Conservation (phyloP, 2,888 invertebrate species). For the Drosophila prolongata region DNA sequence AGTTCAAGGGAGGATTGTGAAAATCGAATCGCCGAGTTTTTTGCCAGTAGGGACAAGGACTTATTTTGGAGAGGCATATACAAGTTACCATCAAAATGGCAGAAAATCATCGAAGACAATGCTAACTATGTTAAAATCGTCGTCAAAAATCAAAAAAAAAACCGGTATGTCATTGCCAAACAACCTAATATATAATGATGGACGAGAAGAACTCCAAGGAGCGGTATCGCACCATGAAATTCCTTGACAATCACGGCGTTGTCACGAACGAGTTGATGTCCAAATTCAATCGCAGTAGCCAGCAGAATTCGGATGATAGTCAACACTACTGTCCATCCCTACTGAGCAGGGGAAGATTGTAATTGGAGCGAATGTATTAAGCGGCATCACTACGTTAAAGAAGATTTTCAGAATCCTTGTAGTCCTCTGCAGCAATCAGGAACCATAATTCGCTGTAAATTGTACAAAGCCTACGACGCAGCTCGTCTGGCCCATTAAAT, state of each 20-base stretch:
- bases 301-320: background rate
- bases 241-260: slow-evolving; percentile 46
- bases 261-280: slow-evolving; percentile 1
- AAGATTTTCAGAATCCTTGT: slow-evolving; percentile 22
- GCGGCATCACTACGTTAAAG: slow-evolving; percentile 32
- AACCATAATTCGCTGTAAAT: slow-evolving; percentile 38
- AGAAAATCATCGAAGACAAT: no score
- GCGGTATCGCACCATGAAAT: slow-evolving; percentile 34
- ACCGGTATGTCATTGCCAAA: no score
- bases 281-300: slow-evolving; percentile 5
- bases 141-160: no score
- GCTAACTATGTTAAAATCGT: no score
- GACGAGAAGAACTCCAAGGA: slow-evolving; percentile 42
- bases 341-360: slow-evolving; percentile 46
- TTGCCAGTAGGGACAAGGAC: no score
- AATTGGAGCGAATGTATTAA: slow-evolving; percentile 22
- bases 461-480: slow-evolving; percentile 34
- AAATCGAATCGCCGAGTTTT: no score
- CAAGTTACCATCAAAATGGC: no score
- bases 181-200: slow-evolving; percentile 50
- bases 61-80: no score
- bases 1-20: no score
- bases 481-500: slow-evolving; percentile 36
- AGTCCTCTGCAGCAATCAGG: slow-evolving; percentile 8
- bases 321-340: slow-evolving; percentile 25